A percentile compares a stretch with the other conserved stretches of the same genome.
Evolutionary conservation across 2,888 invertebrate species (phyloP).

Genomic region (Hemicrepidius hirtus): DNA sequence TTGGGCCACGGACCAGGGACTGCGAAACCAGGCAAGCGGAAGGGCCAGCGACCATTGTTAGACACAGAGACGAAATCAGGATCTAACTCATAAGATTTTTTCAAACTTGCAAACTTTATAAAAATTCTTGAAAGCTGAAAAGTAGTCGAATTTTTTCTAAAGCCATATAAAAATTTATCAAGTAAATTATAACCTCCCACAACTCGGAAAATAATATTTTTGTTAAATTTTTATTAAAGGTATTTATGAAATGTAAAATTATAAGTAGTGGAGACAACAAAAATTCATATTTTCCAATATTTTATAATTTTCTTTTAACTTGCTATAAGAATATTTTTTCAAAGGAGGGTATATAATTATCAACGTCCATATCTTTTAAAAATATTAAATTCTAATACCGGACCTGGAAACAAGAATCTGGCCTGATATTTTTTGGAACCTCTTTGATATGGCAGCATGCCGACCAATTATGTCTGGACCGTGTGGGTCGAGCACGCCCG

Average conservation of each 20-base stretch:
- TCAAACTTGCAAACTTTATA: not conserved
- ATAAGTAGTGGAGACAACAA: no score
- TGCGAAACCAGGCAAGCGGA: slow-evolving; percentile 65
- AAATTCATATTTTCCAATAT: no score
- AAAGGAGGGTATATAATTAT: not conserved
- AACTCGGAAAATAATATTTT: no score
- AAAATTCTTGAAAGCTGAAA: not conserved
- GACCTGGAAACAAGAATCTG: slow-evolving; percentile 49
- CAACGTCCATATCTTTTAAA: not conserved
- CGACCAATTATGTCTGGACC: slow-evolving; percentile 70
- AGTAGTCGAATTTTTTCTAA: no score
- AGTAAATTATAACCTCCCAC: no score
- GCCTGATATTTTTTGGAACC: slow-evolving; percentile 49
- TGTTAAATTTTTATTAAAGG: no score
- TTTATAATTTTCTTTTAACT: no score
- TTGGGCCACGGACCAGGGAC: slow-evolving; percentile 61
- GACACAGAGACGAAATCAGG: slow-evolving; percentile 58
- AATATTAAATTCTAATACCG: slow-evolving; percentile 22
- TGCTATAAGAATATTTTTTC: no score
- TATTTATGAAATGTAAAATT: no score
- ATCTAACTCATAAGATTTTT: slow-evolving; percentile 29
- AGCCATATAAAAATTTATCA: no score
- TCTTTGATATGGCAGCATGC: slow-evolving; percentile 69
- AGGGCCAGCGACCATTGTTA: slow-evolving; percentile 63
- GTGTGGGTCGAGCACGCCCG: slow-evolving; percentile 69